These are phyloP conservation scores for Drosophila nasuta DNA, from an alignment of 1,140 invertebrate species.

Conservation along the genomic window DNA sequence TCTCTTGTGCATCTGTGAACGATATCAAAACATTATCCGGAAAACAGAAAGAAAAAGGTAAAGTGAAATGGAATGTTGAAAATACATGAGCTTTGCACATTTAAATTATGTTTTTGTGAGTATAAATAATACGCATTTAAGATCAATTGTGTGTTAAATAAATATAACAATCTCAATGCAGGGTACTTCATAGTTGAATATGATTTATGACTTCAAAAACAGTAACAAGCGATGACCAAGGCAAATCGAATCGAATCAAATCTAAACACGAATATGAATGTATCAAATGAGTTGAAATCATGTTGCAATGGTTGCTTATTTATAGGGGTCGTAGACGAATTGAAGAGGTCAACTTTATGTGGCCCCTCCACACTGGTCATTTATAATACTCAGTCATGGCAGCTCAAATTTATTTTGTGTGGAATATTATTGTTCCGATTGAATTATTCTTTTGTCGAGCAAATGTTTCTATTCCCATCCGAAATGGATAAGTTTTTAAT, in stretches of 20 bases:
- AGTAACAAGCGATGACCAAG: background rate
- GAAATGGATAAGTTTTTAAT: constrained; percentile 25
- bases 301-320: background rate
- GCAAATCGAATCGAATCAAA: background rate
- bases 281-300: background rate
- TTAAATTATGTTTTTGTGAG: background rate
- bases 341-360: background rate
- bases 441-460: constrained; percentile 31
- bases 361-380: background rate
- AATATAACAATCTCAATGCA: background rate
- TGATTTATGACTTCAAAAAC: background rate
- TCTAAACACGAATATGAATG: background rate
- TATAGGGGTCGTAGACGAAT: background rate
- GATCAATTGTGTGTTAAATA: background rate
- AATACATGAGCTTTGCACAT: background rate
- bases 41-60: background rate
- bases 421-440: background rate
- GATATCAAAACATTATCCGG: constrained; percentile 16
- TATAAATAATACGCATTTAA: background rate
- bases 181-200: background rate
- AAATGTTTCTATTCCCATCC: constrained; percentile 40
- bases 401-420: constrained; percentile 9
- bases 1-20: background rate
- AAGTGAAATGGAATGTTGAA: background rate
- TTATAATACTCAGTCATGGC: background rate